Conservation (phyloP, 2,888 invertebrate species). For the Didymodactylos carnosus region DNA sequence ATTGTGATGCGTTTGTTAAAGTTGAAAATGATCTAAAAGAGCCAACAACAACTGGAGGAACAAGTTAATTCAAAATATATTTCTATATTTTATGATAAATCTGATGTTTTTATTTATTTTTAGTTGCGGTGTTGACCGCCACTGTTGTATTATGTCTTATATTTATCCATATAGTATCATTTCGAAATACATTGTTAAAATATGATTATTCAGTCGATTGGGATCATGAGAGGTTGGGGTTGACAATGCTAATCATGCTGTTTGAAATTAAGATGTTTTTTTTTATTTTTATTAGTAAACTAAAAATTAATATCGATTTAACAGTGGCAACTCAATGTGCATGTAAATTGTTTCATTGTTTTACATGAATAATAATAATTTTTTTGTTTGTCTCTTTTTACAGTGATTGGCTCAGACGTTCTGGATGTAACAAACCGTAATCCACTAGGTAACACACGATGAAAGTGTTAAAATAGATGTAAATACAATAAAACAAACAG, state of each 20-base stretch:
- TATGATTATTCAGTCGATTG: constrained; percentile 75
- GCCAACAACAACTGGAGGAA: constrained; percentile 69
- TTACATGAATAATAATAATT: no score
- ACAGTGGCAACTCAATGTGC: constrained; percentile 84
- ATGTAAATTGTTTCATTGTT: constrained; percentile 37
- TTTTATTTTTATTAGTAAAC: no score
- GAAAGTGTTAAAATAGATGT: constrained; percentile 36
- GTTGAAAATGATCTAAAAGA: constrained; percentile 70
- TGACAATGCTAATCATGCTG: no score
- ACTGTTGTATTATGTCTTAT: constrained; percentile 57
- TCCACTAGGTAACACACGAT: no score
- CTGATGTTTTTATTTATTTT: constrained; percentile 17
- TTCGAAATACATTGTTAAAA: constrained; percentile 56
- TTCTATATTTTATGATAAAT: background rate
- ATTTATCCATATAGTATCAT: constrained; percentile 63
- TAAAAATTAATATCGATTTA: constrained; percentile 77
- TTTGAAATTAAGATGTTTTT: no score
- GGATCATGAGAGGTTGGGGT: no score
- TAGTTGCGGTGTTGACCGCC: constrained; percentile 39
- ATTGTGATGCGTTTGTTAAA: constrained; percentile 83
- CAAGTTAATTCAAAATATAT: constrained; percentile 40
- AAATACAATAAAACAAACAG: background rate
- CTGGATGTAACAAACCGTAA: constrained; percentile 77
- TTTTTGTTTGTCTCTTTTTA: background rate
- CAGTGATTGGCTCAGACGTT: constrained; percentile 70